phyloP scores from a whole-genome alignment of 2,888 invertebrate genomes.

The Stenodera caucasica region DNA sequence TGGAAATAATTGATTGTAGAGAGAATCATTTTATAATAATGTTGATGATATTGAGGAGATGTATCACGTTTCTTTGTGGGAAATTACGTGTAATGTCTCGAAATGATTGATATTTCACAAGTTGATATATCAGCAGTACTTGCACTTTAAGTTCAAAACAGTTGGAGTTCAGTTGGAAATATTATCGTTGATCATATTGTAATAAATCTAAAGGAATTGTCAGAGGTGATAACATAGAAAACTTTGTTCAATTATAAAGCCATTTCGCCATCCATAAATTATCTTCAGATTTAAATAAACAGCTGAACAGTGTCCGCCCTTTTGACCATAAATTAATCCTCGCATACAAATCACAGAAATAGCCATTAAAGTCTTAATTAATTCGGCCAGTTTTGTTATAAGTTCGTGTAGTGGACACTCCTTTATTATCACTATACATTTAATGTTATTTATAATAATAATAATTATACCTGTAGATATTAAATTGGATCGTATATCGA shows the following conservation, averaged over 20 bases:
- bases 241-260: not conserved
- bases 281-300: not conserved
- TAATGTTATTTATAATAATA: too few species aligned
- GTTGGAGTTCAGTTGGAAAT: slow-evolving; percentile 14
- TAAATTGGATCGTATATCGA: slow-evolving; percentile 16
- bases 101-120: slow-evolving; percentile 30
- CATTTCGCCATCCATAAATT: not conserved
- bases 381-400: slow-evolving; percentile 9
- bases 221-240: not conserved
- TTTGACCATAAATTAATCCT: slow-evolving; percentile 1
- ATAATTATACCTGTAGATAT: slow-evolving; percentile 24
- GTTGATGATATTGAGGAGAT: too few species aligned
- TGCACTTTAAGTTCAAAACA: slow-evolving; percentile 22
- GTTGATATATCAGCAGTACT: slow-evolving; percentile 18
- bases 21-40: slow-evolving; percentile 4
- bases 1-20: too few species aligned
- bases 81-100: slow-evolving; percentile 19
- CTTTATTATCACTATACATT: slow-evolving; percentile 16
- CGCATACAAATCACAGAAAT: slow-evolving; percentile 3
- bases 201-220: too few species aligned
- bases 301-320: not conserved
- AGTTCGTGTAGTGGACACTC: slow-evolving; percentile 20
- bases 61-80: slow-evolving; percentile 25
- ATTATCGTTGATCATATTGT: not conserved
- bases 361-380: slow-evolving; percentile 11